Percentiles rank a stretch among this genome's conserved stretches.
These are phyloP conservation scores for Strongylocentrotus purpuratus DNA, from an alignment of 35 echinoderm and acorn worm species.

Conservation along the genomic window DNA sequence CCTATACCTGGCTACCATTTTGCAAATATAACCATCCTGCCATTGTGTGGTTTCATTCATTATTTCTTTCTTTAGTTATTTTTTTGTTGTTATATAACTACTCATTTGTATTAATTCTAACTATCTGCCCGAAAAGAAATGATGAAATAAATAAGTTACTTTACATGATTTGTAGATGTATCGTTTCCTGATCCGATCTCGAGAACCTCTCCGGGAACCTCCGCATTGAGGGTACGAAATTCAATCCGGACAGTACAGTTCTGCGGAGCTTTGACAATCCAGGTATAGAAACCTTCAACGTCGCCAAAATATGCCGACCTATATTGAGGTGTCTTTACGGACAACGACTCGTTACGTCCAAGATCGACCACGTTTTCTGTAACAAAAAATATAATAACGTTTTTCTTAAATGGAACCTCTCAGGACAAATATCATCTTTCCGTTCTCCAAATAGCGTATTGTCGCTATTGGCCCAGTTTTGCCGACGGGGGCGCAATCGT, in stretches of 20 bases:
- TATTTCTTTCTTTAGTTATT: too few relatives aligned
- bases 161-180: neutral
- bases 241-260: neutral
- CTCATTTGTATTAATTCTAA: too few relatives aligned
- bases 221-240: neutral
- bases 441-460: too few relatives aligned
- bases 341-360: neutral
- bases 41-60: too few relatives aligned
- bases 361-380: neutral
- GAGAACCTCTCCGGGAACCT: neutral
- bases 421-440: too few relatives aligned
- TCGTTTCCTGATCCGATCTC: neutral
- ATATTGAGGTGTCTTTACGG: neutral
- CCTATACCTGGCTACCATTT: too few relatives aligned
- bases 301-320: neutral
- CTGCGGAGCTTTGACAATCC: neutral
- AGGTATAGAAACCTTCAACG: neutral
- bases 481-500: too few relatives aligned
- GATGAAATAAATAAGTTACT: neutral
- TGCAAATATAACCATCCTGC: too few relatives aligned
- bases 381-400: neutral
- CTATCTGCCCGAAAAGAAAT: too few relatives aligned
- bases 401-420: too few relatives aligned
- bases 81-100: too few relatives aligned
- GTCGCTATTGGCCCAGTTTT: too few relatives aligned